A percentile compares a stretch with the other conserved stretches of the same genome.
Evolutionary conservation across 2,113 vertebrate genomes (phyloP).

Genomic region (Alosa alosa): DNA sequence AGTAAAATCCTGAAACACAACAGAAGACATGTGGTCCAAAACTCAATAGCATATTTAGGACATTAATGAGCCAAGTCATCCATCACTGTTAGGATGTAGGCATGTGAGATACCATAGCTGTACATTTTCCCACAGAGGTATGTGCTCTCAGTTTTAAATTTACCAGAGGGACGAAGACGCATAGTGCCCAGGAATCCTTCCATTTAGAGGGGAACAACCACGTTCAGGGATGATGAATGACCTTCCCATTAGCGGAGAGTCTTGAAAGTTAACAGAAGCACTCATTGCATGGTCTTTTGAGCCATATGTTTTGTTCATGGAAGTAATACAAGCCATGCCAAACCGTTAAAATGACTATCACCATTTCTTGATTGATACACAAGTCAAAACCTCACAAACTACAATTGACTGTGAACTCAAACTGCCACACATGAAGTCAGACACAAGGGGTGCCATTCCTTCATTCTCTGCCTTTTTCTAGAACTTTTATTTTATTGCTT

Average conservation of each 20-base stretch:
- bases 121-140: background rate
- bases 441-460: background rate
- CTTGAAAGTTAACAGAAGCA: background rate
- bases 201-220: background rate
- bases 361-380: too few species aligned
- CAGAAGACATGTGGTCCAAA: background rate
- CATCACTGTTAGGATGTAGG: background rate
- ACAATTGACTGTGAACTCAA: background rate
- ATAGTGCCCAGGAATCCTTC: background rate
- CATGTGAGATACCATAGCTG: background rate
- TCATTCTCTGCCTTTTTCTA: too few species aligned
- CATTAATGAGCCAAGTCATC: background rate
- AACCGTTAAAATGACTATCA: background rate
- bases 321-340: background rate
- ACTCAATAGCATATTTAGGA: background rate
- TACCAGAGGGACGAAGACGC: background rate
- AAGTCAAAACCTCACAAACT: too few species aligned
- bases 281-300: background rate
- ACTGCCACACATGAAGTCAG: background rate
- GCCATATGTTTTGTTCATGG: background rate
- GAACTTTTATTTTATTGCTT: too few species aligned
- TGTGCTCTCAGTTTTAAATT: background rate
- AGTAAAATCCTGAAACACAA: background rate
- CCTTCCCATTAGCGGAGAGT: background rate
- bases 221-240: background rate